Evolutionary conservation across 2,113 vertebrate genomes (phyloP).

Genomic region (Myotis lucifugus): DNA sequence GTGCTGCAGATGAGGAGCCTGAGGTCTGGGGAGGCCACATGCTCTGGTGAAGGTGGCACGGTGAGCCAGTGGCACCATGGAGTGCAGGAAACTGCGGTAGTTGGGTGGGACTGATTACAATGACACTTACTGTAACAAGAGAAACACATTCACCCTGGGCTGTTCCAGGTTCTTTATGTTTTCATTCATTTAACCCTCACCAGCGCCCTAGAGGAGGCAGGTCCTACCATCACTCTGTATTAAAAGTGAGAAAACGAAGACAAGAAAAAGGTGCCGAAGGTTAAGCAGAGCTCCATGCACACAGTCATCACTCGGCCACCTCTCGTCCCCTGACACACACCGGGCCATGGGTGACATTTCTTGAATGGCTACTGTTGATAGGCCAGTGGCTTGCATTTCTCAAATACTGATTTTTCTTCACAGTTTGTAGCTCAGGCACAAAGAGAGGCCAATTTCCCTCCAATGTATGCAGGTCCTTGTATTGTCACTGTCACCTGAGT

Average conservation of each 20-base stretch:
- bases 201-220: neutral
- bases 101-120: neutral
- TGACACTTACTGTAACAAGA: neutral
- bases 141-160: neutral
- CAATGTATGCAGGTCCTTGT: too few relatives aligned
- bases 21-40: neutral
- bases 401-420: neutral
- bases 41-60: neutral
- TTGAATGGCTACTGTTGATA: neutral
- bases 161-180: neutral
- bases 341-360: neutral
- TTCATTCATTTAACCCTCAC: neutral
- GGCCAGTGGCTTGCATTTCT: neutral
- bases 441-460: neutral
- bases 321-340: neutral
- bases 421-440: neutral
- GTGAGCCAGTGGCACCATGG: neutral
- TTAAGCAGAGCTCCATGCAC: neutral
- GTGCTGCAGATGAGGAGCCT: neutral
- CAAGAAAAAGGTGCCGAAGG: neutral
- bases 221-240: neutral
- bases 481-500: accelerated
- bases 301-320: neutral
- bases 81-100: neutral
- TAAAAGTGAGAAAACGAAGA: neutral